Conservation (phyloP, 2,888 invertebrate genomes). For the Podabrus alpinus region DNA sequence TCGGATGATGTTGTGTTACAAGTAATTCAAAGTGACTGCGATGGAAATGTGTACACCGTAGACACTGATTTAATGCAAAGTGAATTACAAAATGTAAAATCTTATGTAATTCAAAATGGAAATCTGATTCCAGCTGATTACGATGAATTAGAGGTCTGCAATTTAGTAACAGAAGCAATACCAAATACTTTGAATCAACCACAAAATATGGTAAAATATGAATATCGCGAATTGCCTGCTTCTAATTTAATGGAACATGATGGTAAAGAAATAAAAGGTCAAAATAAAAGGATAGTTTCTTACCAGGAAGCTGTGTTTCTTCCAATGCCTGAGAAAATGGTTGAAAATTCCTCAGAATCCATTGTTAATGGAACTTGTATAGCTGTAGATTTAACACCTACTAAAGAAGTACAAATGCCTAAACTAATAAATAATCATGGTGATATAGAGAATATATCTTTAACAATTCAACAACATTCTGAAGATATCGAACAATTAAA, state of each 20-base stretch:
- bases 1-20: conserved; percentile 38
- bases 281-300: not conserved
- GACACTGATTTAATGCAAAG: conserved; percentile 44
- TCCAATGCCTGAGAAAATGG: not conserved
- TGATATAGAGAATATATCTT: conserved; percentile 3
- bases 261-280: not conserved
- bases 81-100: conserved; percentile 42
- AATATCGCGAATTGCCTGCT: not conserved
- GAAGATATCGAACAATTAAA: conserved; percentile 49
- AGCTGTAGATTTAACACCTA: not conserved
- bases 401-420: not conserved
- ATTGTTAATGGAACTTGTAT: not conserved
- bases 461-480: conserved; percentile 42
- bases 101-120: conserved; percentile 49
- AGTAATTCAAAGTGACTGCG: conserved; percentile 42
- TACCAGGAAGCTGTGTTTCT: not conserved
- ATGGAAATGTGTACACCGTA: conserved; percentile 49
- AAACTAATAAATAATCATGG: not conserved
- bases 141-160: not conserved
- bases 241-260: too few species aligned
- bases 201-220: not conserved
- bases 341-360: not conserved
- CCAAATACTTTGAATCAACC: not conserved
- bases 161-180: not conserved
- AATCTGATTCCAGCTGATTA: conserved; percentile 40